Conservation (phyloP, 2,888 invertebrate species). For the Nymphalis polychloros region DNA sequence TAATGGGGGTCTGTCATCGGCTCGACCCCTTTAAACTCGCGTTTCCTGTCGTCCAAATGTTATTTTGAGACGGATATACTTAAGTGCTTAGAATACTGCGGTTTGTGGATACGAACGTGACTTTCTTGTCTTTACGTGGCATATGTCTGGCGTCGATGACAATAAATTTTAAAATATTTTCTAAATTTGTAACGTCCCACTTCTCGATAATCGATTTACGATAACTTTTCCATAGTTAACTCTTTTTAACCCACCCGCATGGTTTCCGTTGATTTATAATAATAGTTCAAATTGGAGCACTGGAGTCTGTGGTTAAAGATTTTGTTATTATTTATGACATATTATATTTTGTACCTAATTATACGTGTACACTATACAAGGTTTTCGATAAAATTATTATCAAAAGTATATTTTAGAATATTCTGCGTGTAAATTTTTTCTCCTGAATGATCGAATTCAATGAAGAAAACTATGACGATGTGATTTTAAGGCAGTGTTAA, state of each 20-base stretch:
- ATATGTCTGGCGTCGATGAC: conserved; percentile 35
- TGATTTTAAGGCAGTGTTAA: too few species aligned
- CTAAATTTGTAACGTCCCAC: conserved; percentile 17
- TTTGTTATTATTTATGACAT: too few species aligned
- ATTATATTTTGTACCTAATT: too few species aligned
- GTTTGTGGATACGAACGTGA: conserved; percentile 32
- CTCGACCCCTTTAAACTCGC: conserved; percentile 70
- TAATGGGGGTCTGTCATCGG: conserved; percentile 76
- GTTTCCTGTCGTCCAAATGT: conserved; percentile 64
- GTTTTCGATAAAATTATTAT: too few species aligned
- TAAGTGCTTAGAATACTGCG: conserved; percentile 42
- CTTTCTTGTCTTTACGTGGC: conserved; percentile 32
- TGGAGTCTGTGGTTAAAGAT: too few species aligned
- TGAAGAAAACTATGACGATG: too few species aligned
- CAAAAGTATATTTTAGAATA: too few species aligned
- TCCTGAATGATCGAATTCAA: too few species aligned
- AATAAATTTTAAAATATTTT: conserved; percentile 24
- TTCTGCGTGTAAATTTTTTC: too few species aligned
- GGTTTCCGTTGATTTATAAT: conserved; percentile 3
- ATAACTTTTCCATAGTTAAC: conserved; percentile 14
- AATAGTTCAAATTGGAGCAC: not conserved
- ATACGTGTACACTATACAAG: too few species aligned
- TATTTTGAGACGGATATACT: conserved; percentile 47
- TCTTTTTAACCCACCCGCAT: conserved; percentile 28
- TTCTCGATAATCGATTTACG: conserved; percentile 29